Conservation (phyloP, 2,113 vertebrate genomes). For the Chionodraco myersi region DNA sequence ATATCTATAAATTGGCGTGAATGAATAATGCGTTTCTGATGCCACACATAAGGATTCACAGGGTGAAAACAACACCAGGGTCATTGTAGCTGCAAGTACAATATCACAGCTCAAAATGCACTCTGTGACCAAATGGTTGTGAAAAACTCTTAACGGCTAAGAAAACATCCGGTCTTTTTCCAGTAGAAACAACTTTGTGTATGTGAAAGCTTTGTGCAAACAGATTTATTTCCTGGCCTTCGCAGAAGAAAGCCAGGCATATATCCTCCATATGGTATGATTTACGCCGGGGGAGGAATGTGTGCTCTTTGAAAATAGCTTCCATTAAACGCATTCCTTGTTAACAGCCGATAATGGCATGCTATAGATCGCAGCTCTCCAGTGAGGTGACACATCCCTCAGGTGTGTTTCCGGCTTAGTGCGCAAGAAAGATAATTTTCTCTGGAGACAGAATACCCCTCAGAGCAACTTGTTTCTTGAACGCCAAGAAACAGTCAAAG, state of each 20-base stretch:
- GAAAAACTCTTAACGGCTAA: not conserved
- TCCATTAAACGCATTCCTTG: slow-evolving; percentile 75
- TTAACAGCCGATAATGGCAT: slow-evolving; percentile 59
- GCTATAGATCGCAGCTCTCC: slow-evolving; percentile 48
- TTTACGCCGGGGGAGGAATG: slow-evolving; percentile 43
- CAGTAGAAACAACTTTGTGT: not conserved
- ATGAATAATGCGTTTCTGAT: too few relatives aligned
- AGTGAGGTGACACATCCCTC: slow-evolving; percentile 66
- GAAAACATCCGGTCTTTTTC: slow-evolving; percentile 3
- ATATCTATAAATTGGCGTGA: too few relatives aligned
- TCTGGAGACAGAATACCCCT: not conserved
- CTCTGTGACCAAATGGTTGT: not conserved
- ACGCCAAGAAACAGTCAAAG: slow-evolving; percentile 29
- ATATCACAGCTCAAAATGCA: not conserved
- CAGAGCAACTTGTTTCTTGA: slow-evolving; percentile 12
- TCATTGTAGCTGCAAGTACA: not conserved
- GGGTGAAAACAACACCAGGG: too few relatives aligned
- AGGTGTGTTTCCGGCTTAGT: slow-evolving; percentile 68
- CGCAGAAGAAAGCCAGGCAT: slow-evolving; percentile 8
- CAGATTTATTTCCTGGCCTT: slow-evolving; percentile 4
- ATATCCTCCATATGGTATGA: slow-evolving; percentile 63
- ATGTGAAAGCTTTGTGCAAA: not conserved
- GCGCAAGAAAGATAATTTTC: slow-evolving; percentile 13
- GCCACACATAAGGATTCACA: too few relatives aligned
- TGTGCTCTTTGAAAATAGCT: slow-evolving; percentile 46